A percentile compares a stretch with the other conserved stretches of the same genome.
phyloP scores from a whole-genome alignment of 2,888 invertebrate genomes.

The Allolobophora icterica region DNA sequence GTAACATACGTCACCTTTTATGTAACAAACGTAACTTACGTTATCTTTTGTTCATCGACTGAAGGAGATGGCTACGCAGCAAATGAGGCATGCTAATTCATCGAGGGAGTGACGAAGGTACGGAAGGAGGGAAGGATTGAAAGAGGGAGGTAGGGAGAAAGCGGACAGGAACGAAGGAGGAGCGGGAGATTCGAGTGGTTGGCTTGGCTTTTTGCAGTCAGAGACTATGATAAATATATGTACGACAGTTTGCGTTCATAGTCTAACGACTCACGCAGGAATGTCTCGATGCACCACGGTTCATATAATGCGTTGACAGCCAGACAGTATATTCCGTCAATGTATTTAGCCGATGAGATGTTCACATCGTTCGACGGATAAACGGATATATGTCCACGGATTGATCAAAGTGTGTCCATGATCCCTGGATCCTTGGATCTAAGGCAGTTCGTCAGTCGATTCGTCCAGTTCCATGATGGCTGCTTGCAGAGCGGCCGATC shows the following conservation, averaged over 20 bases:
- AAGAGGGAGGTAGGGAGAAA: not conserved
- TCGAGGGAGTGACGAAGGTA: too few species aligned
- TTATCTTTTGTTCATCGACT: too few species aligned
- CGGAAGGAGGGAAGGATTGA: not conserved
- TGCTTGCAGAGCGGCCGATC: not conserved
- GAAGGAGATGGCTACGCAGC: too few species aligned
- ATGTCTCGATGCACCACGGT: not conserved
- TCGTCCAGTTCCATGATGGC: not conserved
- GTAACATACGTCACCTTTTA: too few species aligned
- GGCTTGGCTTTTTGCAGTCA: not conserved
- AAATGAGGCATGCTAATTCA: too few species aligned
- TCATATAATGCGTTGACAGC: not conserved
- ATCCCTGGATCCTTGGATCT: not conserved
- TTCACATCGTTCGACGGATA: too few species aligned
- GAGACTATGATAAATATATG: not conserved
- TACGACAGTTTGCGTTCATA: not conserved
- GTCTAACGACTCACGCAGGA: not conserved
- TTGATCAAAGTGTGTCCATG: too few species aligned
- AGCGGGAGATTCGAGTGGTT: not conserved
- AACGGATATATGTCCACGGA: too few species aligned
- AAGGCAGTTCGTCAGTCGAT: not conserved
- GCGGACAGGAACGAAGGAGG: not conserved
- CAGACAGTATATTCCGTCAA: not conserved
- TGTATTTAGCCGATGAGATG: not conserved
- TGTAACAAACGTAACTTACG: too few species aligned